These are phyloP conservation scores for Odontocolon sp. DNA, from an alignment of 2,888 invertebrate genomes.

Conservation along the genomic window DNA sequence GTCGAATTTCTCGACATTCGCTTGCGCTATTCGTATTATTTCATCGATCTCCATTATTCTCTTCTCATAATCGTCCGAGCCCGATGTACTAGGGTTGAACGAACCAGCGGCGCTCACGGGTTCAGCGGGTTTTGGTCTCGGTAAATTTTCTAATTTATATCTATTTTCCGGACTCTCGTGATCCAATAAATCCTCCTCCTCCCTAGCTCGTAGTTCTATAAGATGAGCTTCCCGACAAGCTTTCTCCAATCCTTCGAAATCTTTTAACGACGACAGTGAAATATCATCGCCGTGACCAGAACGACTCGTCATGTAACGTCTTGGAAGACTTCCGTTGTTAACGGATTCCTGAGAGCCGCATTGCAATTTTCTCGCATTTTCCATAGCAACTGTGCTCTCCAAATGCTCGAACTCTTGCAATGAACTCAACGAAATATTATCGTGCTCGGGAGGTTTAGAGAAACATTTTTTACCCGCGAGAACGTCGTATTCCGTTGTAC, in stretches of 20 bases:
- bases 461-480: slow-evolving; percentile 92
- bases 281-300: slow-evolving; percentile 92
- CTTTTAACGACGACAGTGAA: slow-evolving; percentile 93
- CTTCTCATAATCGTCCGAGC: slow-evolving; percentile 85
- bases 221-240: slow-evolving; percentile 92
- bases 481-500: slow-evolving; percentile 95
- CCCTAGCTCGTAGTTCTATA: slow-evolving; percentile 91
- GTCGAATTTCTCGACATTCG: slow-evolving; percentile 85
- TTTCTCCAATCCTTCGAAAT: slow-evolving; percentile 95
- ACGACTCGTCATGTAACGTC: slow-evolving; percentile 86
- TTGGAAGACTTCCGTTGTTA: slow-evolving; percentile 90
- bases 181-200: slow-evolving; percentile 91
- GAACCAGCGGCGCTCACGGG: slow-evolving; percentile 78
- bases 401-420: slow-evolving; percentile 96
- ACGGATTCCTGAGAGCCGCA: slow-evolving; percentile 92
- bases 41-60: slow-evolving; percentile 87
- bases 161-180: slow-evolving; percentile 85
- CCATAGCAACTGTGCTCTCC: slow-evolving; percentile 91
- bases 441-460: slow-evolving; percentile 91
- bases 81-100: slow-evolving; percentile 80
- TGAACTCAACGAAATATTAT: slow-evolving; percentile 95
- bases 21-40: slow-evolving; percentile 86
- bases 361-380: slow-evolving; percentile 85
- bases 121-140: slow-evolving; percentile 60
- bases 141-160: slow-evolving; percentile 82